Conservation (phyloP, 35 echinoderm and acorn worm species). For the Apostichopus japonicus region DNA sequence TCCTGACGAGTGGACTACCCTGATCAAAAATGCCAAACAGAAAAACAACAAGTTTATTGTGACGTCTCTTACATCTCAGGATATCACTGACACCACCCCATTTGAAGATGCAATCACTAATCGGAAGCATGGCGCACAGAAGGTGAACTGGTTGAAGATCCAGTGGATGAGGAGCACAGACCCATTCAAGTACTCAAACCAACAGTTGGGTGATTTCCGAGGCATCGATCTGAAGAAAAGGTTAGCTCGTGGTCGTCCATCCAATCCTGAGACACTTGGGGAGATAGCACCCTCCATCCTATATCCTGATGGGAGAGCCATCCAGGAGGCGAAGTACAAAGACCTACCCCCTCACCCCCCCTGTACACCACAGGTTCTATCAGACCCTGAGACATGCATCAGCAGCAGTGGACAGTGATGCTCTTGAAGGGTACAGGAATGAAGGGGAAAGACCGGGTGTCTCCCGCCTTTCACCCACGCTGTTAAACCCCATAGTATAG, state of each 20-base stretch:
- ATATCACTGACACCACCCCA: not conserved
- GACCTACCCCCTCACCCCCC: constrained; percentile 10
- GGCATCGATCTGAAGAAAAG: constrained; percentile 5
- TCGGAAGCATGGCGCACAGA: not conserved
- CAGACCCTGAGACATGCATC: not conserved
- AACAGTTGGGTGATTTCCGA: not conserved
- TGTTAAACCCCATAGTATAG: not conserved
- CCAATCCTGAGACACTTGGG: not conserved
- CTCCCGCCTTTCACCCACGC: not conserved
- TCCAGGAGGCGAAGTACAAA: constrained; percentile 1
- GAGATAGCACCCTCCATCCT: not conserved
- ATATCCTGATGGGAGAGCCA: not conserved
- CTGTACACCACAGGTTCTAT: not conserved
- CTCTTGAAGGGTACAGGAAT: not conserved
- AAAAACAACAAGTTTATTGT: not conserved
- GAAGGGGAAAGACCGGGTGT: no score
- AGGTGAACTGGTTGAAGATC: constrained; percentile 10
- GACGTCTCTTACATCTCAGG: not conserved
- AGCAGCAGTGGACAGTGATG: not conserved
- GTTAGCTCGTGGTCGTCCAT: not conserved
- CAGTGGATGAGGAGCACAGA: constrained; percentile 18
- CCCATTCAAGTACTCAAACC: constrained; percentile 14
- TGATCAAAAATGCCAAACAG: not conserved
- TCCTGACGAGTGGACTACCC: not conserved
- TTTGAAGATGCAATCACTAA: constrained; percentile 9